Evolutionary conservation across 2,113 vertebrate species (phyloP).

Genomic region (Platichthys flesus): DNA sequence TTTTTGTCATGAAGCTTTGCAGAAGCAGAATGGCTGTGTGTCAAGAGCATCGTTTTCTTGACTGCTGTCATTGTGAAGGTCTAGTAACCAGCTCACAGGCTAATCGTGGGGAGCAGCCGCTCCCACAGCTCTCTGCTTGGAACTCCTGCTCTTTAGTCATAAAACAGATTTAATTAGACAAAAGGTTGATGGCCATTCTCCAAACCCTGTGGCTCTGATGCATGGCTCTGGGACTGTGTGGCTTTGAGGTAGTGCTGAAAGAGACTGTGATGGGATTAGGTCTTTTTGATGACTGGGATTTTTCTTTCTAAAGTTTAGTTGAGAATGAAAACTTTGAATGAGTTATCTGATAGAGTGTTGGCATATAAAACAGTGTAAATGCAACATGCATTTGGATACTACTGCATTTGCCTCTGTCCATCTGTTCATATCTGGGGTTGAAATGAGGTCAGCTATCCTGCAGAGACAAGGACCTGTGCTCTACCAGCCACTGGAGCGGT

Average conservation of each 20-base stretch:
- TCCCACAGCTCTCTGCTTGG: conserved; percentile 48
- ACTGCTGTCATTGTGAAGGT: conserved; percentile 63
- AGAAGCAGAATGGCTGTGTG: conserved; percentile 43
- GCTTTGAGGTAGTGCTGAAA: conserved; percentile 28
- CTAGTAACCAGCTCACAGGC: conserved; percentile 66
- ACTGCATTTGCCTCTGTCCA: not conserved
- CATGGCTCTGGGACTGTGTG: conserved; percentile 30
- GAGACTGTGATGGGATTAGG: conserved; percentile 34
- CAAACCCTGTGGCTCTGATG: conserved; percentile 55
- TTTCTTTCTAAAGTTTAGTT: conserved; percentile 17
- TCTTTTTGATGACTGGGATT: conserved; percentile 35
- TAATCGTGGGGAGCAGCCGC: conserved; percentile 66
- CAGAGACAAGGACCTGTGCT: not conserved
- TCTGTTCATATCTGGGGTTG: conserved; percentile 28
- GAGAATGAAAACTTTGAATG: conserved; percentile 14
- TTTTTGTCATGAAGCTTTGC: conserved; percentile 27
- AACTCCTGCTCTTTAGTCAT: conserved; percentile 54
- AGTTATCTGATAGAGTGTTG: conserved; percentile 4
- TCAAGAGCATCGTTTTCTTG: conserved; percentile 50
- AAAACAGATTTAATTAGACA: conserved; percentile 76
- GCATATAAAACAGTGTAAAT: not conserved
- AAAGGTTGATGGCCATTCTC: conserved; percentile 64
- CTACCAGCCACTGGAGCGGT: conserved; percentile 34
- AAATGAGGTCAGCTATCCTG: not conserved
- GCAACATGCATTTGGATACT: conserved; percentile 10